phyloP scores from a whole-genome alignment of 2,113 vertebrate species.

The Scortum barcoo region DNA sequence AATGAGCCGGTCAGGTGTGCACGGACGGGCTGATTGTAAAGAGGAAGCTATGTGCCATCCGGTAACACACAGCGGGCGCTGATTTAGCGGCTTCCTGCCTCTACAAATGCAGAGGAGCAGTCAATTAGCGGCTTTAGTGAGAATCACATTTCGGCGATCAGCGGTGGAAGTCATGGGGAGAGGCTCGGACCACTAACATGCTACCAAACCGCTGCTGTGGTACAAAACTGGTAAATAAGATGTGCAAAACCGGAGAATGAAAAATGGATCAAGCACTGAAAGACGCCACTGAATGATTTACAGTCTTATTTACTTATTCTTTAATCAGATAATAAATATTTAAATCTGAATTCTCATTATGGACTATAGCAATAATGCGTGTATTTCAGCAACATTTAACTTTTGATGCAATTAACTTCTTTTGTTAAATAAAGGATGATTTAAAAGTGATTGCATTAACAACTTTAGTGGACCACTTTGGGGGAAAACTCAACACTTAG shows the following conservation, averaged over 20 bases:
- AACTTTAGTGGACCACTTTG: background rate
- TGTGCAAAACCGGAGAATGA: background rate
- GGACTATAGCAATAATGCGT: background rate
- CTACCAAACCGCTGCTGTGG: background rate
- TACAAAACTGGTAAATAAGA: too few species aligned
- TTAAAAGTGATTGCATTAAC: background rate
- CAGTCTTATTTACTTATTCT: background rate
- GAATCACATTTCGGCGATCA: conserved; percentile 32
- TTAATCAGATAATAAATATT: background rate
- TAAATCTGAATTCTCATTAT: background rate
- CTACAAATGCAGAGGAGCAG: conserved; percentile 42
- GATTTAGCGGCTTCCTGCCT: conserved; percentile 40
- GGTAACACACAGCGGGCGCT: conserved; percentile 16
- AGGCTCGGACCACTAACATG: background rate
- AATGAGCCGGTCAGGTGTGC: conserved; percentile 63
- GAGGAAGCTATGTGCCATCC: conserved; percentile 24
- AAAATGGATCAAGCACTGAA: background rate
- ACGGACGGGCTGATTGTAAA: conserved; percentile 16
- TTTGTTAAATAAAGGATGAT: background rate
- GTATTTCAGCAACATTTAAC: background rate
- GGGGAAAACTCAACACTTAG: background rate
- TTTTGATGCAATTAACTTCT: background rate
- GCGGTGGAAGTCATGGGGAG: background rate
- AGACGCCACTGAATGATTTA: background rate
- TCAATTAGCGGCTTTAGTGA: conserved; percentile 38